Conservation (phyloP, 2,113 vertebrate species). For the Pardalotus punctatus region DNA sequence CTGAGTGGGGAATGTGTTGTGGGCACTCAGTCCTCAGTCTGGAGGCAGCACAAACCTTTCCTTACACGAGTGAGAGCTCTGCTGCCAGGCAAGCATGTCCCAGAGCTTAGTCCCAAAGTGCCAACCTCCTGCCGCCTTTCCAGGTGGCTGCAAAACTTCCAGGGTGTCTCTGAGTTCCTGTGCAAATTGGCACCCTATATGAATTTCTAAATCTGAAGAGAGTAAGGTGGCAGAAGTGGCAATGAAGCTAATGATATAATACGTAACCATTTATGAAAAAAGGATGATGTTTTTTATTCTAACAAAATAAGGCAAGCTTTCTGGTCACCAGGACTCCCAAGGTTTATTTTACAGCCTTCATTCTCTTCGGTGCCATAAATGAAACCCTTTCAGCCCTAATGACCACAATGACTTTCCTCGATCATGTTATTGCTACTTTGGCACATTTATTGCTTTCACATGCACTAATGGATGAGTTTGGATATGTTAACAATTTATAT, state of each 20-base stretch:
- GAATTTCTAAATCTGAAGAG: neutral
- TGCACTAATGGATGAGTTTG: conserved; percentile 97
- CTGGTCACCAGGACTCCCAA: conserved; percentile 31
- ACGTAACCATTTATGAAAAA: neutral
- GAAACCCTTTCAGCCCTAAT: conserved; percentile 84
- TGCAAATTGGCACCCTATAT: neutral
- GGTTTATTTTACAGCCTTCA: conserved; percentile 71
- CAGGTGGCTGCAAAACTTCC: neutral
- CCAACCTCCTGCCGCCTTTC: neutral
- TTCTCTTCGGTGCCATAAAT: conserved; percentile 76
- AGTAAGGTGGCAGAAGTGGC: neutral
- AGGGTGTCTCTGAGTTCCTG: neutral
- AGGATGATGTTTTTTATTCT: conserved; percentile 37
- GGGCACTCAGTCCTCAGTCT: neutral
- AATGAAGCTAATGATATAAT: neutral
- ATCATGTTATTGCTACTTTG: conserved; percentile 83
- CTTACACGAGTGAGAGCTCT: neutral
- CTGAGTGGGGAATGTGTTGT: neutral
- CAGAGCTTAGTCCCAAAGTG: neutral
- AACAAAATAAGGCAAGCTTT: neutral
- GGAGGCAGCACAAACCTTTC: neutral
- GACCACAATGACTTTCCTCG: conserved; percentile 81
- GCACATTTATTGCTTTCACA: conserved; percentile 93
- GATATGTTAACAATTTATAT: conserved; percentile 99
- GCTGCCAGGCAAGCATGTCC: fast-evolving